Base-by-base conservation (phyloP, 1,140 invertebrate genomes). In the Ptiloglossa arizonensis region DNA sequence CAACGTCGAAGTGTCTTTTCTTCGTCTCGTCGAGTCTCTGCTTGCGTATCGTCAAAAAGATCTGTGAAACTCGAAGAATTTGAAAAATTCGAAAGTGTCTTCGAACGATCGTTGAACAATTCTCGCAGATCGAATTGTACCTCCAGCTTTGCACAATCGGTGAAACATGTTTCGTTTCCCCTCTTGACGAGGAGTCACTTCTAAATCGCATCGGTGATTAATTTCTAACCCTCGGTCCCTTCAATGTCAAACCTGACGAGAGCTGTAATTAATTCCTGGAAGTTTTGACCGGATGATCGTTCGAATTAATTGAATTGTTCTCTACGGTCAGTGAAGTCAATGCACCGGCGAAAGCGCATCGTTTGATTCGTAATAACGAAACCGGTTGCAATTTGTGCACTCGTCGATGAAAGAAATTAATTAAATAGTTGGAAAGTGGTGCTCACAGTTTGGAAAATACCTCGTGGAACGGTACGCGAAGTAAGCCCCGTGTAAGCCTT, bases 181-280 rank as follows among this genome's bases (percentile, higher is more conserved):
- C 24, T 29, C 8, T 6, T 11, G 17, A n/a, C 44, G 44, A 9
- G 44, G 44, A 46, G n/a, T 68, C 24, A 41, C 24, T 41, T 19
- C 5, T 50, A 50, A 50, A 50, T n/a, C 5, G 48, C 32, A 60
- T 4, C 6, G 13, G 1, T 5, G 35, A 24, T 24, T n/a, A 32
- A 3, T 44, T 27, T 46, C 2, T 74, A 32, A 8, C 24, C 5
- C 13, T 29, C 11, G 2, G 52, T 52, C 48, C 15, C 62, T 79
- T 66, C 59, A 62, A 69, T 71, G 74, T 71, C 74, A 71, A 24
- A 50, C n/a, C 13, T 19, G 19, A 48, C 5, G 50, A 54, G 35
- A 70, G 57, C 32, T n/a, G 63, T 85, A 85, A 86, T 85, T 81
- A 75, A 52, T 86, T 86, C 83, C 69, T 17, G 70, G 74, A 86